Evolutionary conservation across 92 coral and sea anemone genomes (phyloP).

Genomic region (Parazoanthus atlanticus): DNA sequence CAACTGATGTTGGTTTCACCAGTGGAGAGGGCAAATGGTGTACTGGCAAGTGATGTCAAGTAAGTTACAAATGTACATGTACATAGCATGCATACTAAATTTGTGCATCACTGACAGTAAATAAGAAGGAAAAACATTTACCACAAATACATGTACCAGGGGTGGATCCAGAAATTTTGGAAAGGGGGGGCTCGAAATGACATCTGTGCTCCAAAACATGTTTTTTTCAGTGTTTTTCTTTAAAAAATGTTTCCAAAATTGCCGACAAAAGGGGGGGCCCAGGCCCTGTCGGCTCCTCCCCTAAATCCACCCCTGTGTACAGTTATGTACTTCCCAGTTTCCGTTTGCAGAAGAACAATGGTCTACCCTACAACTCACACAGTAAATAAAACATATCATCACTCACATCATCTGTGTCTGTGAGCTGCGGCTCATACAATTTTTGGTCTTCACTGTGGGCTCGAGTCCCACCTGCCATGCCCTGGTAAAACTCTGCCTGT

Average conservation of each 20-base stretch:
- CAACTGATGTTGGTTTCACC: not conserved
- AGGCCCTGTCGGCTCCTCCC: no score
- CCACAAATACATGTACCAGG: not conserved
- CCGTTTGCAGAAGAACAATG: conserved; percentile 29
- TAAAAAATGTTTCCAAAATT: no score
- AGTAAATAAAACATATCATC: conserved; percentile 40
- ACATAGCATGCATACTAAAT: no score
- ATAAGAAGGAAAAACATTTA: not conserved
- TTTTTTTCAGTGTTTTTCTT: no score
- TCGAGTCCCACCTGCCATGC: conserved; percentile 20
- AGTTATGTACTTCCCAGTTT: not conserved
- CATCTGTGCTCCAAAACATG: no score
- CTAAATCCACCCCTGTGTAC: no score
- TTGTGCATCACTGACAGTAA: not conserved
- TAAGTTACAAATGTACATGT: no score
- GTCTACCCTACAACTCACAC: conserved; percentile 38
- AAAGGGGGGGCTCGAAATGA: no score
- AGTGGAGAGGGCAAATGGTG: no score
- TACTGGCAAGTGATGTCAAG: no score
- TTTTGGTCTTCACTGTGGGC: conserved; percentile 7
- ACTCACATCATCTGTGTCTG: conserved; percentile 51
- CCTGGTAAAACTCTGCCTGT: conserved; percentile 31
- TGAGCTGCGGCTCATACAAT: conserved; percentile 46
- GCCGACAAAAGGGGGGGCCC: no score
- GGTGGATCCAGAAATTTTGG: no score